phyloP scores from a whole-genome alignment of 2,888 invertebrate genomes.

The Cephus sareptanus region DNA sequence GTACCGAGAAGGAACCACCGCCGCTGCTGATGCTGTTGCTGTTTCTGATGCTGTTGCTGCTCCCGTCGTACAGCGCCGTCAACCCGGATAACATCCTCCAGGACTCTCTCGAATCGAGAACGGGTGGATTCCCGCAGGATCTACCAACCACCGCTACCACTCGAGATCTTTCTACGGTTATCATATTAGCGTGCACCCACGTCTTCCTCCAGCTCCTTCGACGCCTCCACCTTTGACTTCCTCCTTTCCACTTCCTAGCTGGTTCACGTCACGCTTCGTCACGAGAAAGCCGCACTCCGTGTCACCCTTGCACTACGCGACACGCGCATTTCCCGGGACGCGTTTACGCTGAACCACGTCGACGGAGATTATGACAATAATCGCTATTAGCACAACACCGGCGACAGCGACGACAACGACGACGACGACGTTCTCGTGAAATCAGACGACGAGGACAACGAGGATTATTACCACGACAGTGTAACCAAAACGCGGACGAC shows the following conservation, averaged over 20 bases:
- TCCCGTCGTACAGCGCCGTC: constrained; percentile 6
- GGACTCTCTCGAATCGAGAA: not conserved
- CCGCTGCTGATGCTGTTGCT: constrained; percentile 7
- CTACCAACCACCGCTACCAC: constrained; percentile 1
- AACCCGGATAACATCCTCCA: constrained; percentile 1
- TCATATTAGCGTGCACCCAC: not conserved
- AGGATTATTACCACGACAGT: not conserved
- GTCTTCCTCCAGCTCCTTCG: not conserved
- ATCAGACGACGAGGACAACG: not conserved
- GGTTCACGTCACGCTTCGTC: not conserved
- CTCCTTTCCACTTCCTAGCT: not conserved
- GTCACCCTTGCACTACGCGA: not conserved
- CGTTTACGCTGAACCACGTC: not conserved
- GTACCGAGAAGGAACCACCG: constrained; percentile 9
- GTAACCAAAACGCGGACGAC: not conserved
- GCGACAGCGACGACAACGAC: constrained; percentile 19
- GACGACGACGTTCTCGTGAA: constrained; percentile 7
- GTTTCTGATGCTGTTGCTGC: constrained; percentile 11
- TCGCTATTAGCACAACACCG: not conserved
- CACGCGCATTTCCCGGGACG: constrained; percentile 3
- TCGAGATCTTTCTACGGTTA: constrained; percentile 1
- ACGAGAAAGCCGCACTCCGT: not conserved
- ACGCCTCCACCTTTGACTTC: not conserved
- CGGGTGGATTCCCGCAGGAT: constrained; percentile 3
- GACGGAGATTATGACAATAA: not conserved